These are phyloP conservation scores for Netelia inedita DNA, from an alignment of 2,888 invertebrate genomes.

Conservation along the genomic window DNA sequence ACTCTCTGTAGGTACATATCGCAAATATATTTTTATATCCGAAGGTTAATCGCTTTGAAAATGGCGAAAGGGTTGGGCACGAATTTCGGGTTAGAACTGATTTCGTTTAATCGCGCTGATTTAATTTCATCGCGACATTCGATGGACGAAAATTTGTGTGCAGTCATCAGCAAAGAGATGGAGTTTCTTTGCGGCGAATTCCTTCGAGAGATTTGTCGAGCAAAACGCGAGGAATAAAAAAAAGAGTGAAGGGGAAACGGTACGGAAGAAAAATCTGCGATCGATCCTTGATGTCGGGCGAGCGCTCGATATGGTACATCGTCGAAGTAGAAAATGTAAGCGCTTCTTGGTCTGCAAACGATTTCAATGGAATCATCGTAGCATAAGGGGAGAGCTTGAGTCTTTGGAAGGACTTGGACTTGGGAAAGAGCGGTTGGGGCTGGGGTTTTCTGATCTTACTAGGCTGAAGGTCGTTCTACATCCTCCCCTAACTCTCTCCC, in stretches of 20 bases:
- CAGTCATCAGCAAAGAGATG: slow-evolving; percentile 3
- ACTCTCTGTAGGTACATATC: no score
- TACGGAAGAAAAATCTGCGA: background rate
- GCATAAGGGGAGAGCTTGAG: slow-evolving; percentile 22
- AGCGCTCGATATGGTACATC: background rate
- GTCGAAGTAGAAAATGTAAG: slow-evolving; percentile 17
- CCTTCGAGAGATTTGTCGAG: background rate
- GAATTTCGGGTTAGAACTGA: no score
- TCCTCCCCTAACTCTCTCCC: background rate
- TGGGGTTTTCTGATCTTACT: background rate
- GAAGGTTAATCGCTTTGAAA: no score
- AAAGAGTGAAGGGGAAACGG: background rate
- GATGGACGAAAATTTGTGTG: background rate
- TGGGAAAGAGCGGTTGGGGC: background rate
- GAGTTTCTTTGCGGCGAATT: background rate
- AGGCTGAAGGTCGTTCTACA: background rate
- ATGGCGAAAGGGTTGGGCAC: no score
- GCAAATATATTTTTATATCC: no score
- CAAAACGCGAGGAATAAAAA: background rate
- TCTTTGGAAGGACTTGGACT: slow-evolving; percentile 12
- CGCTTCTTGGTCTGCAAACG: slow-evolving; percentile 1
- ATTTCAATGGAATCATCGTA: slow-evolving; percentile 43
- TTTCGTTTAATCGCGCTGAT: background rate
- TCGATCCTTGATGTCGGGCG: background rate
- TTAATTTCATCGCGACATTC: background rate